These are phyloP conservation scores for Hypanus sabinus DNA, from an alignment of 2,113 vertebrate genomes.

Conservation along the genomic window DNA sequence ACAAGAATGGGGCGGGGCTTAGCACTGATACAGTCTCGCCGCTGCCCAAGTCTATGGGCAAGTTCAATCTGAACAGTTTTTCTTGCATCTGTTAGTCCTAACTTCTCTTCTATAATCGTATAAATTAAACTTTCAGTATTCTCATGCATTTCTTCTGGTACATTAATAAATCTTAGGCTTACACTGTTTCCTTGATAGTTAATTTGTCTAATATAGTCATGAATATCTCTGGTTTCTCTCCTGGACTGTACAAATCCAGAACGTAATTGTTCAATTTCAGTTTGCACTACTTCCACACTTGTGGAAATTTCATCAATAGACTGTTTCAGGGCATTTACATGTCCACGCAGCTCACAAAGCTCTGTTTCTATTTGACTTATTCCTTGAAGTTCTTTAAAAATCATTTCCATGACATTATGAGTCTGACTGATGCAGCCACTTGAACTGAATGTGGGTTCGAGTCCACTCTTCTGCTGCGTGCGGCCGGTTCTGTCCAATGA, in stretches of 20 bases:
- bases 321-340: conserved; percentile 91
- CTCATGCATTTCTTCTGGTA: conserved; percentile 83
- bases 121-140: conserved; percentile 76
- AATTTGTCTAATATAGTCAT: conserved; percentile 94
- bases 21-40: conserved; percentile 87
- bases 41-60: conserved; percentile 86
- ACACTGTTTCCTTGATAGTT: conserved; percentile 81
- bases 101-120: conserved; percentile 81
- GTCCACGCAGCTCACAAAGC: conserved; percentile 86
- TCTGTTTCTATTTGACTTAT: conserved; percentile 98
- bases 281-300: conserved; percentile 96
- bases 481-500: conserved; percentile 85
- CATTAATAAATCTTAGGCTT: conserved; percentile 83
- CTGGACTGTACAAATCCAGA: conserved; percentile 92
- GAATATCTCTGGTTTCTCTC: conserved; percentile 90
- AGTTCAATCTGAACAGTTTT: conserved; percentile 84
- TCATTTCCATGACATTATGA: conserved; percentile 98
- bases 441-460: conserved; percentile 88
- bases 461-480: conserved; percentile 71
- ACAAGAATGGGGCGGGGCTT: conserved; percentile 92
- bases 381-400: conserved; percentile 96
- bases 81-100: conserved; percentile 81
- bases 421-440: conserved; percentile 94
- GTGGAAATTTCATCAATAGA: conserved; percentile 98
- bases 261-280: conserved; percentile 89